phyloP scores from a whole-genome alignment of 2,888 invertebrate species.

The Epinotia demarniana region DNA sequence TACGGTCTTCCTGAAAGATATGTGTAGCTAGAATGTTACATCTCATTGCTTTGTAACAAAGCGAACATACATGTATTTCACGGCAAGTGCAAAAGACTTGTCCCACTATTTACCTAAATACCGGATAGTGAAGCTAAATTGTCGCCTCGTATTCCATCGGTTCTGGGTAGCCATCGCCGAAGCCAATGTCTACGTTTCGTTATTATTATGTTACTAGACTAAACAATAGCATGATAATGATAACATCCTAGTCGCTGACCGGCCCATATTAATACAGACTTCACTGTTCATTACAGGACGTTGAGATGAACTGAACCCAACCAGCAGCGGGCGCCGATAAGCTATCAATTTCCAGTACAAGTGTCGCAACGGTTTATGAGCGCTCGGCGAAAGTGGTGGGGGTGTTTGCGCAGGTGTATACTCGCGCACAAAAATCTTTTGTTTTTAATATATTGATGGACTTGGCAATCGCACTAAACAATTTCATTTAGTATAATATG shows the following conservation, averaged over 20 bases:
- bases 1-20: too few species aligned
- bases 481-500: too few species aligned
- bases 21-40: too few species aligned
- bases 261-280: slow-evolving; percentile 7
- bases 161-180: not conserved
- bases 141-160: not conserved
- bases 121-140: not conserved
- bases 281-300: slow-evolving; percentile 12
- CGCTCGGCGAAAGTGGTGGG: too few species aligned
- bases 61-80: too few species aligned
- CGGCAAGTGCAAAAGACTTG: too few species aligned
- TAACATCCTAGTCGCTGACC: not conserved
- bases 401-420: too few species aligned
- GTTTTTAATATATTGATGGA: too few species aligned
- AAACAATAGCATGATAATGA: slow-evolving; percentile 11
- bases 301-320: slow-evolving; percentile 13
- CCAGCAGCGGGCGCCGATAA: slow-evolving; percentile 6
- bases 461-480: too few species aligned
- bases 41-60: too few species aligned
- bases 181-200: not conserved
- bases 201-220: not conserved
- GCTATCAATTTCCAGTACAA: slow-evolving; percentile 20
- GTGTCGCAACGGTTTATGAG: too few species aligned
- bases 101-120: not conserved
- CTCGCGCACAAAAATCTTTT: too few species aligned